These are phyloP conservation scores for Lepilemur ruficaudatus DNA, from an alignment of 2,797 vertebrate species.

Conservation along the genomic window DNA sequence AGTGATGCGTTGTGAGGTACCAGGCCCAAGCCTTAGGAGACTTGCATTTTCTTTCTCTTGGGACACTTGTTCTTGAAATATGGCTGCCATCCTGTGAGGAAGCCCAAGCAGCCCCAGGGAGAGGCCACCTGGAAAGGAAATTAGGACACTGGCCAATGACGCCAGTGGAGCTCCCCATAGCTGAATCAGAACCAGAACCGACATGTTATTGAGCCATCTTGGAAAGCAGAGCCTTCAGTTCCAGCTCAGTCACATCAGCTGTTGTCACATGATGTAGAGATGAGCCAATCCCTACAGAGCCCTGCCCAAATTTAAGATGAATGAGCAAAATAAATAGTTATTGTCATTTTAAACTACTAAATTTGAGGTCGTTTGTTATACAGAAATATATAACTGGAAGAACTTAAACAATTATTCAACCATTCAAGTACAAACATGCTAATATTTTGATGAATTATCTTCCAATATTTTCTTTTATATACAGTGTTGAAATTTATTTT, in stretches of 20 bases:
- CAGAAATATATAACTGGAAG: neutral
- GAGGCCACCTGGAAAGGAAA: neutral
- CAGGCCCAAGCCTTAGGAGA: neutral
- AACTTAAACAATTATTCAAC: neutral
- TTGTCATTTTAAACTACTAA: neutral
- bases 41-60: neutral
- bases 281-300: neutral
- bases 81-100: neutral
- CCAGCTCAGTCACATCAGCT: neutral
- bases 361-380: neutral
- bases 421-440: neutral
- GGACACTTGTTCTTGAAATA: neutral
- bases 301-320: neutral
- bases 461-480: neutral
- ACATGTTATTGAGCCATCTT: neutral
- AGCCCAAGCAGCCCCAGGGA: neutral
- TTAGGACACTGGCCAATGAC: neutral
- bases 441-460: neutral
- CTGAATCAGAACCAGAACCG: neutral
- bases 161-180: neutral
- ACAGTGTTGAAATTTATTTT: neutral
- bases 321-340: neutral
- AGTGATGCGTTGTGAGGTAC: neutral
- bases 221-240: neutral
- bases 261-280: neutral